phyloP scores from a whole-genome alignment of 2,888 invertebrate species.

The Plemyria rubiginata region DNA sequence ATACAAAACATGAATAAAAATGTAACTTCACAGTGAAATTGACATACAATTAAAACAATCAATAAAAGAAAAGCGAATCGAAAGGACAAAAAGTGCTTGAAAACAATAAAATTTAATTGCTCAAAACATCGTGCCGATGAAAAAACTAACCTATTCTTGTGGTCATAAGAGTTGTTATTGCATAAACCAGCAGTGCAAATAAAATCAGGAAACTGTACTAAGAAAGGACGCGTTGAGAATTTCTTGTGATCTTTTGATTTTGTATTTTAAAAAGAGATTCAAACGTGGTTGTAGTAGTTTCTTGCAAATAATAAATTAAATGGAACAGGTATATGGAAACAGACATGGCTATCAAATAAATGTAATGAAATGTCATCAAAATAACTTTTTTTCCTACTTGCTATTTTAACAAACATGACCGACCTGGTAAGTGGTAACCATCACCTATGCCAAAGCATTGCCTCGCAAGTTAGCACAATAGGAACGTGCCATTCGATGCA shows the following conservation, averaged over 20 bases:
- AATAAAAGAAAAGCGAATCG: not conserved
- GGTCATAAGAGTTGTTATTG: not conserved
- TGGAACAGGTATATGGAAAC: too few species aligned
- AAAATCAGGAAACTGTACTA: constrained; percentile 16
- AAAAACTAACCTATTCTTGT: not conserved
- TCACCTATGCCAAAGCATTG: too few species aligned
- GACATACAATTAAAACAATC: constrained; percentile 4
- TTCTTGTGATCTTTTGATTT: constrained; percentile 9
- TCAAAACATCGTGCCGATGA: not conserved
- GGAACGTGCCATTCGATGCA: too few species aligned
- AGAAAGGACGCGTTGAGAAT: constrained; percentile 12
- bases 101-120: constrained; percentile 12
- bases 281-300: not conserved
- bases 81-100: constrained; percentile 7
- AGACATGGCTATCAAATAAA: too few species aligned
- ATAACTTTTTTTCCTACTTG: too few species aligned
- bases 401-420: too few species aligned
- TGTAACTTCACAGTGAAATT: not conserved
- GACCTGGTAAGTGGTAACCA: too few species aligned
- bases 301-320: too few species aligned
- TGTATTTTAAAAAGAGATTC: constrained; percentile 7
- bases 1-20: too few species aligned
- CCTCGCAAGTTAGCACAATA: too few species aligned
- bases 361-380: too few species aligned
- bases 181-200: not conserved